A percentile compares a stretch with the other conserved stretches of the same genome.
phyloP scores from a whole-genome alignment of 2,888 invertebrate species.

The Eueremaeus valkanovi region DNA sequence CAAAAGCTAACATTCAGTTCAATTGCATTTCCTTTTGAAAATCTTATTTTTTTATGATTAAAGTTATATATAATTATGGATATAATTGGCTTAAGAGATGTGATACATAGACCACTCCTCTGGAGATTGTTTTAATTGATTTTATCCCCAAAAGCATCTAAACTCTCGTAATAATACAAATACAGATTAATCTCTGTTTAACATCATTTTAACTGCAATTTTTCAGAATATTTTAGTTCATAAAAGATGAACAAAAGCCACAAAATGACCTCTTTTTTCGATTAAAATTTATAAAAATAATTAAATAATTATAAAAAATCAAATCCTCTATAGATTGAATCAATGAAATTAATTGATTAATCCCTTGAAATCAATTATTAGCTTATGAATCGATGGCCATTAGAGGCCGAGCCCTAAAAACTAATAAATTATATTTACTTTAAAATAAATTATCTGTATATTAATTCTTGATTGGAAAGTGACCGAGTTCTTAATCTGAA shows the following conservation, averaged over 20 bases:
- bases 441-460: not conserved
- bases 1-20: slow-evolving; percentile 3
- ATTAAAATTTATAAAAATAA: too few relatives aligned
- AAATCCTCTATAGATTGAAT: too few relatives aligned
- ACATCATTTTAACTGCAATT: not conserved
- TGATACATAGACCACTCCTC: not conserved
- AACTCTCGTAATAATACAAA: not conserved
- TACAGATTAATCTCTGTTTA: not conserved
- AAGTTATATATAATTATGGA: not conserved
- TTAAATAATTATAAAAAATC: too few relatives aligned
- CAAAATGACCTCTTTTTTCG: too few relatives aligned
- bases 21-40: not conserved
- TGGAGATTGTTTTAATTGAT: slow-evolving; percentile 8
- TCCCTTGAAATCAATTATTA: not conserved
- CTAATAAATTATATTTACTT: not conserved
- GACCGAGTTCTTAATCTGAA: slow-evolving; percentile 4
- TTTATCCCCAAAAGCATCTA: not conserved
- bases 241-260: too few relatives aligned
- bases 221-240: too few relatives aligned
- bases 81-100: not conserved
- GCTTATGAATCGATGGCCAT: not conserved
- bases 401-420: not conserved
- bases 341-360: too few relatives aligned
- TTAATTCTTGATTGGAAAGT: slow-evolving; percentile 5
- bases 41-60: not conserved